These are phyloP conservation scores for Tupaia chinensis DNA, from an alignment of 2,113 vertebrate genomes.

Conservation along the genomic window DNA sequence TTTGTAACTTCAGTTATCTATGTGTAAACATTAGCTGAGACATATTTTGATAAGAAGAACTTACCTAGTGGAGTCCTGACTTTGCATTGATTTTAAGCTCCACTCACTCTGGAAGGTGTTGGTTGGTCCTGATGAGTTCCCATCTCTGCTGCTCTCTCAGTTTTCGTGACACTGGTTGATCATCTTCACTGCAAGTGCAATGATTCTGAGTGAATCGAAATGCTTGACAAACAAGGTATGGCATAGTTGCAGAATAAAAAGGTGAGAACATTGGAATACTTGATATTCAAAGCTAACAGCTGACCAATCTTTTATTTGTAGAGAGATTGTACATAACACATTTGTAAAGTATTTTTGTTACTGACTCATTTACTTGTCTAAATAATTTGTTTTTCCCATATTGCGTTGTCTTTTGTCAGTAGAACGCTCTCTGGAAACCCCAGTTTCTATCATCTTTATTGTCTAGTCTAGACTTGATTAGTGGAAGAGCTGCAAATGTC, in stretches of 20 bases:
- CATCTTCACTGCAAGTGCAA: constrained; percentile 37
- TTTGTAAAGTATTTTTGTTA: constrained; percentile 63
- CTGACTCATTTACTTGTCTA: constrained; percentile 48
- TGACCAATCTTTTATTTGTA: constrained; percentile 49
- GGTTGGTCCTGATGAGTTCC: background rate
- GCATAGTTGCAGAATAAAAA: background rate
- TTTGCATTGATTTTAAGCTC: constrained; percentile 58
- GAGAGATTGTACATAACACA: constrained; percentile 19
- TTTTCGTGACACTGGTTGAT: background rate
- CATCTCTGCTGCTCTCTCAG: background rate
- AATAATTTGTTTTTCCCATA: constrained; percentile 49
- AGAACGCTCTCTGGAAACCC: constrained; percentile 73
- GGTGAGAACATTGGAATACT: background rate
- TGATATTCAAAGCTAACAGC: background rate
- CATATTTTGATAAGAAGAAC: constrained; percentile 56
- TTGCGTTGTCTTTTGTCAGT: constrained; percentile 60
- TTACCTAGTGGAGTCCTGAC: constrained; percentile 59
- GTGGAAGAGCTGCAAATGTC: constrained; percentile 69
- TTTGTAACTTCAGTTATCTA: constrained; percentile 47
- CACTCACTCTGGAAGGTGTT: constrained; percentile 4
- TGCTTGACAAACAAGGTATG: background rate
- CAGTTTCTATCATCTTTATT: constrained; percentile 60
- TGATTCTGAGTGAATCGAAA: background rate
- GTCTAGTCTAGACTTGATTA: constrained; percentile 51
- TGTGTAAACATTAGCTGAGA: constrained; percentile 47